phyloP scores from a whole-genome alignment of 2,797 vertebrate species.

The Glossophaga mutica region DNA sequence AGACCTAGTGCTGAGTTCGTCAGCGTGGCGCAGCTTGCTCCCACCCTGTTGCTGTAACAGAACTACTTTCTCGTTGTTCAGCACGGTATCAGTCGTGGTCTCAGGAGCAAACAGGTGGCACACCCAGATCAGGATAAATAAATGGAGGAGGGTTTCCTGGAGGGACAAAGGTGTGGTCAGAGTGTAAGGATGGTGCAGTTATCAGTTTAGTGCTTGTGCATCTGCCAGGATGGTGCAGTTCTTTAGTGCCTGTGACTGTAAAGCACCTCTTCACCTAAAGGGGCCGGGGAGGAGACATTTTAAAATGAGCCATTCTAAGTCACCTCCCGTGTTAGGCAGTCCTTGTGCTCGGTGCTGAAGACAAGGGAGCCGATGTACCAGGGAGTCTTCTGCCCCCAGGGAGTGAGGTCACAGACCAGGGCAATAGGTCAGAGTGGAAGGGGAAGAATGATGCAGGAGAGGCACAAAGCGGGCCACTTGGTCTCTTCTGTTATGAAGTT shows the following conservation, averaged over 20 bases:
- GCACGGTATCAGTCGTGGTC: not conserved
- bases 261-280: not conserved
- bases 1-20: not conserved
- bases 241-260: not conserved
- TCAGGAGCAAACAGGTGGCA: not conserved
- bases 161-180: not conserved
- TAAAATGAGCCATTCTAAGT: not conserved
- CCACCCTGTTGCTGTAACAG: not conserved
- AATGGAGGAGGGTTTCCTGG: not conserved
- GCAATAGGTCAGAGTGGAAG: not conserved
- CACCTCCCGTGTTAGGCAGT: not conserved
- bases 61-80: not conserved
- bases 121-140: not conserved
- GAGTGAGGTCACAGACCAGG: not conserved
- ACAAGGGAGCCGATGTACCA: not conserved
- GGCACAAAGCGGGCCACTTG: no score
- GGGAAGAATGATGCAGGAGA: not conserved
- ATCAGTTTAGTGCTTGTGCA: not conserved
- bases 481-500: not conserved
- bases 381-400: not conserved
- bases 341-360: not conserved
- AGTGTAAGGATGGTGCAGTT: not conserved
- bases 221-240: fast-evolving
- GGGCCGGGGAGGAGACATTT: not conserved
- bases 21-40: not conserved